These are phyloP conservation scores for Lissocephala sabroskyi DNA, from an alignment of 2,888 invertebrate species.

Conservation along the genomic window DNA sequence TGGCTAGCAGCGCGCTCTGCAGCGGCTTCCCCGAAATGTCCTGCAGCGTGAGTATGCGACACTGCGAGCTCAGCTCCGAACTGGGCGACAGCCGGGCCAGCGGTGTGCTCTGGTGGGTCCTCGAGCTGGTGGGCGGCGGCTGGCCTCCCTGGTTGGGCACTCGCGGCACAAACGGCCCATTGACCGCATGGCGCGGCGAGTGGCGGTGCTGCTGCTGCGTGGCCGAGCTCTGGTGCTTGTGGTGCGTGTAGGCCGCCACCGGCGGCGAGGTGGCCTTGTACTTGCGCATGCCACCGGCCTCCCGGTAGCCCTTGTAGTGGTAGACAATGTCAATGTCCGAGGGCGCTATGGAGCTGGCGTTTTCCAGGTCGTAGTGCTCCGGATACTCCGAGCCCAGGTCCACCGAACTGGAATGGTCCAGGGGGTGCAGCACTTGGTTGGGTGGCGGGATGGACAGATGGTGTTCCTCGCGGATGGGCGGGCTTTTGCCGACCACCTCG, in stretches of 20 bases:
- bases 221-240: conserved; percentile 81
- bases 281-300: conserved; percentile 86
- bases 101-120: conserved; percentile 91
- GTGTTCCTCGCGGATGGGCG: conserved; percentile 84
- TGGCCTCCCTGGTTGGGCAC: conserved; percentile 81
- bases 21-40: conserved; percentile 95
- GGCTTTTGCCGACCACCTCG: conserved; percentile 88
- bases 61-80: conserved; percentile 91
- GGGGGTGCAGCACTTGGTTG: conserved; percentile 81
- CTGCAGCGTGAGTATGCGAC: conserved; percentile 91
- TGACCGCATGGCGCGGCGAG: conserved; percentile 79
- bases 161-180: conserved; percentile 81
- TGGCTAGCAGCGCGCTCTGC: conserved; percentile 90
- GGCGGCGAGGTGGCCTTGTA: conserved; percentile 91
- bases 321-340: conserved; percentile 97
- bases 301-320: conserved; percentile 95
- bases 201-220: conserved; percentile 83
- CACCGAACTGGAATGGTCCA: conserved; percentile 81
- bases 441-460: conserved; percentile 85
- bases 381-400: conserved; percentile 87
- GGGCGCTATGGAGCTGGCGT: conserved; percentile 97
- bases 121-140: conserved; percentile 77
- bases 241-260: conserved; percentile 82
- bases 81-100: conserved; percentile 92
- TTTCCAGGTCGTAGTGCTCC: conserved; percentile 96